These are phyloP conservation scores for Pelecanoides urinatrix DNA, from an alignment of 2,113 vertebrate species.

Conservation along the genomic window DNA sequence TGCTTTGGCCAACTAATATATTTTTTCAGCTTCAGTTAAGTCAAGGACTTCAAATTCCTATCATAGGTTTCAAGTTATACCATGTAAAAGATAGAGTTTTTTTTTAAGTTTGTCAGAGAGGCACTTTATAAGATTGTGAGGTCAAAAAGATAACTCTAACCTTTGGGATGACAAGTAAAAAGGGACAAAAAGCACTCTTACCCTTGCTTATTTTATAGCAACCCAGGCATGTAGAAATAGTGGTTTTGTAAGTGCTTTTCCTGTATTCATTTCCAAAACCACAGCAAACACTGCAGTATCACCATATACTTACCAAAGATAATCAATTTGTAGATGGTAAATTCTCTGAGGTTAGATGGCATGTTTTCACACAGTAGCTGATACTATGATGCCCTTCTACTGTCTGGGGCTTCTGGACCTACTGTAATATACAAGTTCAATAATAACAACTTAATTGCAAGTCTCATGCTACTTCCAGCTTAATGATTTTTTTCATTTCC, in stretches of 20 bases:
- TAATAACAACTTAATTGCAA: slow-evolving; percentile 18
- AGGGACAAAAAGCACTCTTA: neutral
- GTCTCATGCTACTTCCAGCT: neutral
- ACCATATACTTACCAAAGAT: neutral
- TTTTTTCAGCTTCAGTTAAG: neutral
- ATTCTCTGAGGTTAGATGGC: neutral
- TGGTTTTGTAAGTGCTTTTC: neutral
- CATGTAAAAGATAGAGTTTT: neutral
- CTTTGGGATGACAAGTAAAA: slow-evolving; percentile 4
- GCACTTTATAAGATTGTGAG: neutral
- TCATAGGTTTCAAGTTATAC: neutral
- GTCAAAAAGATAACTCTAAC: neutral
- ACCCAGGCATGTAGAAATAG: neutral
- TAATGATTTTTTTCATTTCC: slow-evolving; percentile 21
- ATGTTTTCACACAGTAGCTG: neutral
- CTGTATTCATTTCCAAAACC: neutral
- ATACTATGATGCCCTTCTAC: neutral
- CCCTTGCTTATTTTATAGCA: neutral
- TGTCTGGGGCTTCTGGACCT: neutral
- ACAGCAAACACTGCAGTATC: neutral
- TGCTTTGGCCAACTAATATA: neutral
- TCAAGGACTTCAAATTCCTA: neutral
- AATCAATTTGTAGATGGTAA: neutral
- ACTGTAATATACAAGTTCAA: neutral
- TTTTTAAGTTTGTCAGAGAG: neutral